phyloP scores from a whole-genome alignment of 1,140 invertebrate species.

The Prorops nasuta region DNA sequence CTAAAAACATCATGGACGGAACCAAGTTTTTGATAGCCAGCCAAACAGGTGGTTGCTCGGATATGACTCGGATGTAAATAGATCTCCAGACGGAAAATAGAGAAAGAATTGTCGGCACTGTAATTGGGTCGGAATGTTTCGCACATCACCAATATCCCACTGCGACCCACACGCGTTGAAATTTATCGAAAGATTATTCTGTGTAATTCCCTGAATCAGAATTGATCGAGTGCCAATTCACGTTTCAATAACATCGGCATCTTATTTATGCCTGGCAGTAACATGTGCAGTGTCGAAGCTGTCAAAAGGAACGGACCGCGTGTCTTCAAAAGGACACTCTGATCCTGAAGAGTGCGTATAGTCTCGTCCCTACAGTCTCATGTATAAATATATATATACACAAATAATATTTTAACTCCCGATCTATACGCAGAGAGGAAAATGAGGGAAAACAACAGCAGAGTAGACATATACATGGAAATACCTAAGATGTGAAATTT shows the following conservation, averaged over 20 bases:
- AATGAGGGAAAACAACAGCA: too few relatives aligned
- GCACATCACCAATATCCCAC: conserved; percentile 48
- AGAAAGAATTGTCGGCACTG: conserved; percentile 19
- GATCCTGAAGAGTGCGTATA: too few relatives aligned
- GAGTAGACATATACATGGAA: too few relatives aligned
- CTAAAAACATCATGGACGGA: background rate
- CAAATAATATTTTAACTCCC: too few relatives aligned
- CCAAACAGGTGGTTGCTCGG: conserved; percentile 53
- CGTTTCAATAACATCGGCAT: conserved; percentile 1
- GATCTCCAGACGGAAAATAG: conserved; percentile 30
- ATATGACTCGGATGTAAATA: conserved; percentile 26
- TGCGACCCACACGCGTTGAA: conserved; percentile 22
- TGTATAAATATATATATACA: too few relatives aligned
- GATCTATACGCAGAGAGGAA: too few relatives aligned
- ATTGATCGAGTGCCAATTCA: background rate
- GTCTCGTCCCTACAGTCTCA: too few relatives aligned
- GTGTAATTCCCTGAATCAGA: conserved; percentile 2
- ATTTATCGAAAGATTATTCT: conserved; percentile 19
- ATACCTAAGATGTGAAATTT: too few relatives aligned
- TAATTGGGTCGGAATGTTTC: conserved; percentile 54
- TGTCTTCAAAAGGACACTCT: too few relatives aligned
- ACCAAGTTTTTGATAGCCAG: conserved; percentile 35
- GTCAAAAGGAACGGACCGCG: too few relatives aligned
- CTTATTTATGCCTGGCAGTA: too few relatives aligned
- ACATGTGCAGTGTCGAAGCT: too few relatives aligned